Conservation (phyloP, 1,140 invertebrate species). For the Orussus abietinus region DNA sequence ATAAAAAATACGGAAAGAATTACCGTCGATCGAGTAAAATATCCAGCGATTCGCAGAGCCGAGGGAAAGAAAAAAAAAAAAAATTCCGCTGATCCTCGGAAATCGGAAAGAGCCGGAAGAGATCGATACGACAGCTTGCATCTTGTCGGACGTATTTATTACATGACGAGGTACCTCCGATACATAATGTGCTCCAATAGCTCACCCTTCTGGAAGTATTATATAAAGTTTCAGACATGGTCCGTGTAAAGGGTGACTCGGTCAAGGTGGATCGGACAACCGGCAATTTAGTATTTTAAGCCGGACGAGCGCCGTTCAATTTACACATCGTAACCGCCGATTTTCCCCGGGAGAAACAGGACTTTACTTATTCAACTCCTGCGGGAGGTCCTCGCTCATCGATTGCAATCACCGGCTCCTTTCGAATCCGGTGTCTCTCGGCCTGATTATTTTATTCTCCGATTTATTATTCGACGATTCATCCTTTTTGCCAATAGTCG, state of each 20-base stretch:
- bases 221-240: constrained; percentile 13
- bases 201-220: constrained; percentile 37
- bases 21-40: background rate
- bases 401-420: too few relatives aligned
- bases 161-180: constrained; percentile 23
- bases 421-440: too few relatives aligned
- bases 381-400: too few relatives aligned
- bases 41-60: background rate
- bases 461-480: too few relatives aligned
- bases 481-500: too few relatives aligned
- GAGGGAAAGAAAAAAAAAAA: constrained; percentile 13
- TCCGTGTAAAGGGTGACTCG: constrained; percentile 8
- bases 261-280: constrained; percentile 14
- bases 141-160: constrained; percentile 17
- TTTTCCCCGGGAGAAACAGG: too few relatives aligned
- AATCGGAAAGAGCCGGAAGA: constrained; percentile 19
- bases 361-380: too few relatives aligned
- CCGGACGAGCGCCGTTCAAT: too few relatives aligned
- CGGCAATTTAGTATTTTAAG: constrained; percentile 20
- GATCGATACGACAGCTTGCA: constrained; percentile 38
- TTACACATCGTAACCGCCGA: too few relatives aligned
- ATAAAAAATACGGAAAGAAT: constrained; percentile 47
- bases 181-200: constrained; percentile 46
- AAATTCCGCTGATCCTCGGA: constrained; percentile 6
- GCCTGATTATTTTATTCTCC: too few relatives aligned